phyloP scores from a whole-genome alignment of 2,888 invertebrate genomes.

The Harpalus rubripes region DNA sequence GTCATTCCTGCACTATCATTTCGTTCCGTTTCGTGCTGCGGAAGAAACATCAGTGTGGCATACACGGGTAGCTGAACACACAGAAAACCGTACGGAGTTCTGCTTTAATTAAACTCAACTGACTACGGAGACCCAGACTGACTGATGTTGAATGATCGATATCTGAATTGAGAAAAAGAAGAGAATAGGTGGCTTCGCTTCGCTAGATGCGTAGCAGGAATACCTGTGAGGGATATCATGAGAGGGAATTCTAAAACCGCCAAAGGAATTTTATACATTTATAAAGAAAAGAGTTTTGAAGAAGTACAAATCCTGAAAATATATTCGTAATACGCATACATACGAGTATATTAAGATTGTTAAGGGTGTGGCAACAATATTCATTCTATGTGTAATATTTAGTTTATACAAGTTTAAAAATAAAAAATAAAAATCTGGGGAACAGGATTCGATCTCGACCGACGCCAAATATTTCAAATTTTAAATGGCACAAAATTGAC shows the following conservation, averaged over 20 bases:
- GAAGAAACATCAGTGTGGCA: slow-evolving; percentile 18
- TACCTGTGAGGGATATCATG: not conserved
- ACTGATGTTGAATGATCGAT: slow-evolving; percentile 63
- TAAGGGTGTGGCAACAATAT: too few relatives aligned
- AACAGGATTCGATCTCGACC: too few relatives aligned
- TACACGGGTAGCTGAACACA: slow-evolving; percentile 4
- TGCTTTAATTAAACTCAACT: slow-evolving; percentile 52
- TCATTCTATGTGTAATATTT: too few relatives aligned
- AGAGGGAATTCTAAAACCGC: not conserved
- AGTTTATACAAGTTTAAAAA: too few relatives aligned
- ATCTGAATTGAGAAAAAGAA: slow-evolving; percentile 62
- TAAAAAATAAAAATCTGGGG: too few relatives aligned
- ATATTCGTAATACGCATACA: not conserved
- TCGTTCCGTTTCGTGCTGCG: not conserved
- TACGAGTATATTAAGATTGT: too few relatives aligned
- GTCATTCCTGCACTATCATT: not conserved
- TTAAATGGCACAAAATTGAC: too few relatives aligned
- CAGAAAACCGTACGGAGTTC: slow-evolving; percentile 27
- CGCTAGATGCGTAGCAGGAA: not conserved
- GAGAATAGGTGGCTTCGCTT: slow-evolving; percentile 44
- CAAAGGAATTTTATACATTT: not conserved
- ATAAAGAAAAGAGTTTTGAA: not conserved
- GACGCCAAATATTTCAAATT: too few relatives aligned
- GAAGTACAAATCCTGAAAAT: not conserved
- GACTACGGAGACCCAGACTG: not conserved